Evolutionary conservation across 2,797 vertebrate species (phyloP).

Genomic region (Artibeus lituratus): DNA sequence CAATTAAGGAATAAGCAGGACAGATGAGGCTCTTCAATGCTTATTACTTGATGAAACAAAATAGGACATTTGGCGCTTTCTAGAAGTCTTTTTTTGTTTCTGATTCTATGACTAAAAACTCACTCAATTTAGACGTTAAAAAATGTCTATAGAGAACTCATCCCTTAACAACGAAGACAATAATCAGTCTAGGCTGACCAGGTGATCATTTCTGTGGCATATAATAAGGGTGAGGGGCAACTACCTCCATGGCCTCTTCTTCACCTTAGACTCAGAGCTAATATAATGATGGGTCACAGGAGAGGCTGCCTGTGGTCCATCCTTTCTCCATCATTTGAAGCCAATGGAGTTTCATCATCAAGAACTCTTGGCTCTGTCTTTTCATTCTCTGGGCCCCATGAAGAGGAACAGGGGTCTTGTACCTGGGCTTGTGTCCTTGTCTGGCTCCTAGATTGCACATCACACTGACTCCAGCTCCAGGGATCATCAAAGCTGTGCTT

Average conservation of each 20-base stretch:
- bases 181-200: neutral
- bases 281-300: neutral
- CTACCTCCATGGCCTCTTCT: neutral
- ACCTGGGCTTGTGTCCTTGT: neutral
- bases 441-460: neutral
- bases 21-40: neutral
- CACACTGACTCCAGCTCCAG: neutral
- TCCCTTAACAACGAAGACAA: neutral
- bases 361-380: neutral
- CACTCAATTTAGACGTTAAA: neutral
- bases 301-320: neutral
- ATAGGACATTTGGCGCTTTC: neutral
- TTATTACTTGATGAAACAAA: neutral
- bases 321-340: neutral
- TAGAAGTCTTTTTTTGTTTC: neutral
- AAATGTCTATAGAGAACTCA: neutral
- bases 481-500: neutral
- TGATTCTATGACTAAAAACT: neutral
- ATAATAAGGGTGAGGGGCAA: neutral
- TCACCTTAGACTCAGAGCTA: neutral
- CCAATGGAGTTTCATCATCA: neutral
- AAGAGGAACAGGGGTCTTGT: neutral
- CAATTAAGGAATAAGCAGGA: neutral
- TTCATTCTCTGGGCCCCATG: rapidly evolving
- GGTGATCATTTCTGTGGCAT: neutral